Evolutionary conservation across 2,797 vertebrate genomes (phyloP), one percentile per base, ranked within the genome.

Genomic region (Menidia menidia): DNA sequence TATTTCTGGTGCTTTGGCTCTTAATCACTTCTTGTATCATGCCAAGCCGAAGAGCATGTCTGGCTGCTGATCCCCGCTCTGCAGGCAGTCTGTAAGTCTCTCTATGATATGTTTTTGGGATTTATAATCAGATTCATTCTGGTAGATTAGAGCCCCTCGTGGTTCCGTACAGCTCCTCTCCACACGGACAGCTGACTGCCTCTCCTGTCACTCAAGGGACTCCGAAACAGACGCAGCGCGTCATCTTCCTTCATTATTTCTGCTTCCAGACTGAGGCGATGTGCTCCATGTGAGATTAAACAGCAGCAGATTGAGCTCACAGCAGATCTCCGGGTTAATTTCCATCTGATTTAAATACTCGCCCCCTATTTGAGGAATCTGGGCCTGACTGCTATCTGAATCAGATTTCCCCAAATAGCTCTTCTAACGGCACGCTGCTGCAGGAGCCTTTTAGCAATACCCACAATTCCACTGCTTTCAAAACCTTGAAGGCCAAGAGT

Each of bases 341-440:
- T 73, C 60, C 65, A 31, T 73, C 11, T 7, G 33, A 77, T 83
- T 83, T 72, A 45, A 75, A 80, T 70, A 68, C 56, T 18, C 2
- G 50, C 52, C 39, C 53, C 53, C 47, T 51, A 44, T 57, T 58
- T 32, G 55, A 63, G 60, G 19, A 70, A 39, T 11, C 18, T 6
- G 58, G 41, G 50, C 16, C 57, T 18, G 41, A 30, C 70, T 55
- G 42, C 68, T 33, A 64, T 65, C 68, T 57, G 51, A 68, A 61
- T 73, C 43, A 61, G 81, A 83, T 79, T 79, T 25, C 25, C 68
- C 44, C 12, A 75, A 60, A 70, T 31, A 19, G 43, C 60, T 58
- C 7, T 45, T 51, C 35, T 39, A 39, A 7, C 14, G 51, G 55
- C 44, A 16, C 43, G n/a, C 33, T 4, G 32, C 56, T n/a, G 55